Base-by-base conservation (phyloP, 2,113 vertebrate genomes). In the Danionella cerebrum region DNA sequence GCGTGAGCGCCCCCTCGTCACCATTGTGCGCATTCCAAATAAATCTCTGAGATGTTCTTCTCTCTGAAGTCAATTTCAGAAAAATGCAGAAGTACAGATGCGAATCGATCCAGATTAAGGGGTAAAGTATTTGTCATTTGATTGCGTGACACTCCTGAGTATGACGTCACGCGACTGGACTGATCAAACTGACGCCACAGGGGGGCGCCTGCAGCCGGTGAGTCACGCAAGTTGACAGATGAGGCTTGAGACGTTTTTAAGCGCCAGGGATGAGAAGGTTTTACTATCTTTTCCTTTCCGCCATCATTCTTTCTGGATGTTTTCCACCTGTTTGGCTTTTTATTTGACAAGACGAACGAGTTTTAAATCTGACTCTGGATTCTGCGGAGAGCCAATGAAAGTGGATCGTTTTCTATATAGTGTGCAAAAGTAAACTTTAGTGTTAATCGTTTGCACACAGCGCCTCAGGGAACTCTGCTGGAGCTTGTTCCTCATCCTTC, bases 161-260 rank as follows among this genome's bases (percentile, higher is more conserved):
- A 44, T 69, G 65, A 68, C 55, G 41, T 69, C 19, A 57, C 39
- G 27, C 6, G 4, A 50, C 25, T 16, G 50, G 57, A 33, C 25
- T 44, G 38, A n/a, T 29, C 42, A 42, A 16, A 5, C 11, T 13
- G 42, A 0, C 2, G 22, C 83, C 85, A 83, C 83, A 62, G 77
- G 87, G 76, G 82, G 85, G 83, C 79, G 79, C 51, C 73, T 67
- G 31, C 41, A 29, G 53, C 66, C 54, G 74, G 48, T 48, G 55
- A 48, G 29, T 59, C 41, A 65, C 35, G 36, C 2, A 29, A 25
- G 19, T 22, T 13, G n/a, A 38, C 39, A 36, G 2, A 45, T 60
- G 57, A 19, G 18, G 42, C 59, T 41, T 63, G 29, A 36, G 57
- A 44, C 57, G 16, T 24, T 60, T n/a, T n/a, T 29, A 44, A 60